Evolutionary conservation across 1,140 invertebrate genomes (phyloP).

Genomic region (Augochlora pura): DNA sequence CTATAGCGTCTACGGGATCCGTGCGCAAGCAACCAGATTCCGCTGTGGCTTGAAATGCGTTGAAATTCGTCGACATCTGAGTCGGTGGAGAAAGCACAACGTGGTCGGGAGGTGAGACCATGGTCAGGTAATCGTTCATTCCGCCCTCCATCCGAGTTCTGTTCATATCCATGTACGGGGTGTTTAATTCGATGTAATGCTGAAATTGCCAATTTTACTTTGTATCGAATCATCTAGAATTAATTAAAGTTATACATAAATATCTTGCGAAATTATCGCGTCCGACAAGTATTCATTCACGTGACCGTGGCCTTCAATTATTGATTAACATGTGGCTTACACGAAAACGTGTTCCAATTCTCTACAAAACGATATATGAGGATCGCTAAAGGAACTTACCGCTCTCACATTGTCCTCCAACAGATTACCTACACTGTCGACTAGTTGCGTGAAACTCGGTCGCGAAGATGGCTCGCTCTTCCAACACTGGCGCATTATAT

Average conservation of each 20-base stretch:
- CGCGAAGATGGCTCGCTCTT: slow-evolving; percentile 86
- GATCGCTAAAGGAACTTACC: slow-evolving; percentile 80
- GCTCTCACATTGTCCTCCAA: slow-evolving; percentile 90
- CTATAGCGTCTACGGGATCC: slow-evolving; percentile 78
- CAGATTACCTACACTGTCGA: slow-evolving; percentile 87
- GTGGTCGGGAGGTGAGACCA: slow-evolving; percentile 88
- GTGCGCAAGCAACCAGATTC: slow-evolving; percentile 74
- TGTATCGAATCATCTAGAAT: no score
- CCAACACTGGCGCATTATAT: slow-evolving; percentile 94
- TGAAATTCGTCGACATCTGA: slow-evolving; percentile 81
- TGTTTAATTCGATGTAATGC: slow-evolving; percentile 93
- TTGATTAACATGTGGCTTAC: no score
- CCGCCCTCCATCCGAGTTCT: slow-evolving; percentile 76
- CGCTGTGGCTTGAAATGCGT: slow-evolving; percentile 5
- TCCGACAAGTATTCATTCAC: no score
- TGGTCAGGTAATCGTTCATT: slow-evolving; percentile 87
- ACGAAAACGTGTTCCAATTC: no score
- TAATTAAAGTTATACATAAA: no score
- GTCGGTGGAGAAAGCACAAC: slow-evolving; percentile 80
- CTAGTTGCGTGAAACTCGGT: slow-evolving; percentile 89
- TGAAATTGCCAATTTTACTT: slow-evolving; percentile 73
- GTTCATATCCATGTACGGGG: slow-evolving; percentile 88
- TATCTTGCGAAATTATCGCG: no score
- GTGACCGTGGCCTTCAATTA: no score
- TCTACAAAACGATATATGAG: background rate